Conservation (phyloP, 2,797 vertebrate genomes). For the Prunella strophiata region DNA sequence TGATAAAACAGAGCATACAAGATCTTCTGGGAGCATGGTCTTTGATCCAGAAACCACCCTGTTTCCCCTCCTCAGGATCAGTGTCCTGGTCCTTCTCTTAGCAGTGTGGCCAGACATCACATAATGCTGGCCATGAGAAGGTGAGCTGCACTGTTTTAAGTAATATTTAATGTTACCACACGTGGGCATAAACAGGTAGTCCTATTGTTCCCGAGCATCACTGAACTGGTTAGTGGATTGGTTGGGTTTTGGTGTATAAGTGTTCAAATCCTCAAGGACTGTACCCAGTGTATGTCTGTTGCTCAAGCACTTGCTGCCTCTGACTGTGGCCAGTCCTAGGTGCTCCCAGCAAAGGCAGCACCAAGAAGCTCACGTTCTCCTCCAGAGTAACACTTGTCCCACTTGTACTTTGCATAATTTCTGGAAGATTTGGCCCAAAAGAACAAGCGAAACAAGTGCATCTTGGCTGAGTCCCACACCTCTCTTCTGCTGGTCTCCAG, state of each 20-base stretch:
- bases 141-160: not conserved
- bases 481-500: not conserved
- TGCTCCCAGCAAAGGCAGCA: not conserved
- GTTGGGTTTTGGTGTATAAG: not conserved
- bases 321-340: not conserved
- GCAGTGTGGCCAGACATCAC: not conserved
- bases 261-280: not conserved
- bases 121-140: not conserved
- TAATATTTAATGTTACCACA: not conserved
- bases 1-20: not conserved
- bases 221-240: not conserved
- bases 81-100: not conserved
- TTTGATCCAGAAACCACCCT: not conserved
- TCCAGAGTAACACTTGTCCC: not conserved
- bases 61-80: not conserved
- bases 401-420: not conserved
- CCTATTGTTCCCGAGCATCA: not conserved
- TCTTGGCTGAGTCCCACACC: not conserved
- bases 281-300: accelerated
- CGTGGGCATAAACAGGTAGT: not conserved
- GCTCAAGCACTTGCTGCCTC: not conserved
- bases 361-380: not conserved
- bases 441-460: not conserved
- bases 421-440: not conserved
- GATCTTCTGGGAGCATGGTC: not conserved